Conservation (phyloP, 2,113 vertebrate species). For the Stictonetta naevosa region DNA sequence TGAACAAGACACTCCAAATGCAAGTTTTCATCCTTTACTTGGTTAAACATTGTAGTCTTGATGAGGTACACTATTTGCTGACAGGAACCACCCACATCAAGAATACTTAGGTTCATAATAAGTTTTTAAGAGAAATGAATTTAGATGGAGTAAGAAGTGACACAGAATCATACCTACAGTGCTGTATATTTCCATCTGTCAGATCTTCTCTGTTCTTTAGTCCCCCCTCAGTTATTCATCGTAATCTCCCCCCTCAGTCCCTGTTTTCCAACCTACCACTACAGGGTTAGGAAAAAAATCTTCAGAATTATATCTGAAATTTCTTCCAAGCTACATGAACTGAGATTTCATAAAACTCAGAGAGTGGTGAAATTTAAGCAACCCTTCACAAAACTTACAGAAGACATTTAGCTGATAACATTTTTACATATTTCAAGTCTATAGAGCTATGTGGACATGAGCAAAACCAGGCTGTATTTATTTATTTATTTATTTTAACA, state of each 20-base stretch:
- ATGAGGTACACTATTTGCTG: neutral
- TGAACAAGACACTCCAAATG: neutral
- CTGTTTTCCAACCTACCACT: neutral
- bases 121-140: neutral
- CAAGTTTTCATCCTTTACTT: neutral
- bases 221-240: neutral
- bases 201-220: neutral
- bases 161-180: neutral
- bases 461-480: neutral
- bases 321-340: neutral
- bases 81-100: neutral
- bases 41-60: neutral
- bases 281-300: neutral
- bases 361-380: neutral
- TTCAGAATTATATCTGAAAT: neutral
- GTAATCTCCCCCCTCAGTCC: neutral
- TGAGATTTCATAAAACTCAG: neutral
- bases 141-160: neutral
- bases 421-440: neutral
- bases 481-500: neutral
- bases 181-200: neutral
- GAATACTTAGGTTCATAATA: neutral
- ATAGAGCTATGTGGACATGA: neutral
- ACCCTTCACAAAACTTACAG: neutral
- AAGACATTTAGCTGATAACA: neutral